phyloP scores from a whole-genome alignment of 2,888 invertebrate species.

The Cheilosia impressa region DNA sequence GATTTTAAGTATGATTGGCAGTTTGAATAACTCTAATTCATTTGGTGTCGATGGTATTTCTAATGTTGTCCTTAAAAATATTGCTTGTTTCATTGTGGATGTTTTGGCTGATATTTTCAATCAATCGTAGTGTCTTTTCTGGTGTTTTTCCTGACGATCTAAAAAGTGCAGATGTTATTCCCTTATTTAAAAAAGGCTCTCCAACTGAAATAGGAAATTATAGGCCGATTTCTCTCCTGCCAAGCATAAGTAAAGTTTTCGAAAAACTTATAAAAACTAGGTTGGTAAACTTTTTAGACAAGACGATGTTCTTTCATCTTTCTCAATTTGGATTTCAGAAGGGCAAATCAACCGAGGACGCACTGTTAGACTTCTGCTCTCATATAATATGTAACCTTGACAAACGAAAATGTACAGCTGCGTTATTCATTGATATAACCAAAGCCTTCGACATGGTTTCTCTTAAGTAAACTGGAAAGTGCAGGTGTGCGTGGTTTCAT shows the following conservation, averaged over 20 bases:
- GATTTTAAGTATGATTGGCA: too few relatives aligned
- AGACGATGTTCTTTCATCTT: not conserved
- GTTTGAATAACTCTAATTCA: too few relatives aligned
- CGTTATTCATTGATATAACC: too few relatives aligned
- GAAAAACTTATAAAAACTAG: not conserved
- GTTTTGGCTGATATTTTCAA: too few relatives aligned
- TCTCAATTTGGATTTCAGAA: not conserved
- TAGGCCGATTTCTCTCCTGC: not conserved
- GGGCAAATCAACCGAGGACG: too few relatives aligned
- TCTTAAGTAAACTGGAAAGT: not conserved
- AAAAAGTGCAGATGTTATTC: not conserved
- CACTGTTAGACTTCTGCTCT: not conserved
- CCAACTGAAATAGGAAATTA: not conserved
- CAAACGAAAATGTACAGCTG: too few relatives aligned
- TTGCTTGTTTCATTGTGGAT: too few relatives aligned
- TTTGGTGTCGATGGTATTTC: too few relatives aligned
- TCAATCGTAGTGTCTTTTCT: too few relatives aligned
- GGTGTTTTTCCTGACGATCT: not conserved
- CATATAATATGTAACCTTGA: not conserved
- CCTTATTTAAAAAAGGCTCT: not conserved
- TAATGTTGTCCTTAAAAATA: too few relatives aligned
- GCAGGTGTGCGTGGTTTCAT: conserved; percentile 10
- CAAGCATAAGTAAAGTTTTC: not conserved
- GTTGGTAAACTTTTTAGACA: not conserved
- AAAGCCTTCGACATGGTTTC: too few relatives aligned